A percentile compares a stretch with the other conserved stretches of the same genome.
These are phyloP conservation scores for Thunnus thynnus DNA, from an alignment of 2,113 vertebrate species.

Conservation along the genomic window DNA sequence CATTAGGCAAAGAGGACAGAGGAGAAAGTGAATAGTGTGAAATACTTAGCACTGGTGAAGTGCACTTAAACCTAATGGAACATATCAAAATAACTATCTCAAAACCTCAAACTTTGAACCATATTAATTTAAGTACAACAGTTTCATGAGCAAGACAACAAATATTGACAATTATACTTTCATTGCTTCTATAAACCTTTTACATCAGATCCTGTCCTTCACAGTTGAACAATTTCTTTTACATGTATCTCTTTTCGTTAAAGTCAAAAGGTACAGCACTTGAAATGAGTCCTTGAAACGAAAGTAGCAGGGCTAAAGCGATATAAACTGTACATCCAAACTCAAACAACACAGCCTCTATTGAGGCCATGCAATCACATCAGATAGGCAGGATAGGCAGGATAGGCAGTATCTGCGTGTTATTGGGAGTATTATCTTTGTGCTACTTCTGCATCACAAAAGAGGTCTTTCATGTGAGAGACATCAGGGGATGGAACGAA, in stretches of 20 bases:
- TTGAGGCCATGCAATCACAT: conserved; percentile 75
- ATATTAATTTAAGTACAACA: conserved; percentile 10
- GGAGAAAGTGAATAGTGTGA: too few relatives aligned
- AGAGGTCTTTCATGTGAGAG: conserved; percentile 81
- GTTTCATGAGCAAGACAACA: neutral
- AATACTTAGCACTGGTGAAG: too few relatives aligned
- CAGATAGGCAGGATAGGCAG: conserved; percentile 53
- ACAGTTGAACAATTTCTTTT: conserved; percentile 35
- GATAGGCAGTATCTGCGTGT: conserved; percentile 71
- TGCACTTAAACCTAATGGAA: neutral
- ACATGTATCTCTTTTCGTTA: conserved; percentile 33
- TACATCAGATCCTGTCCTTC: conserved; percentile 41
- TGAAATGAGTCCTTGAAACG: conserved; percentile 61
- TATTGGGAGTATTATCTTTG: conserved; percentile 79
- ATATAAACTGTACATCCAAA: conserved; percentile 51
- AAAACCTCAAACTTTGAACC: neutral
- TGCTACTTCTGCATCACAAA: conserved; percentile 81
- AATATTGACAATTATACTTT: conserved; percentile 16
- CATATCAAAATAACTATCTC: conserved; percentile 3
- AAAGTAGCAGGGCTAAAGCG: conserved; percentile 58
- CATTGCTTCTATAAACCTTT: conserved; percentile 9
- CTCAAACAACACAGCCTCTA: conserved; percentile 66
- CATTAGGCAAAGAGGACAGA: too few relatives aligned
- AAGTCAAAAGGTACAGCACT: conserved; percentile 32
- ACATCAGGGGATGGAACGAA: conserved; percentile 77